Evolutionary conservation across 2,888 invertebrate genomes (phyloP).

Genomic region (Platypus cylindrus): DNA sequence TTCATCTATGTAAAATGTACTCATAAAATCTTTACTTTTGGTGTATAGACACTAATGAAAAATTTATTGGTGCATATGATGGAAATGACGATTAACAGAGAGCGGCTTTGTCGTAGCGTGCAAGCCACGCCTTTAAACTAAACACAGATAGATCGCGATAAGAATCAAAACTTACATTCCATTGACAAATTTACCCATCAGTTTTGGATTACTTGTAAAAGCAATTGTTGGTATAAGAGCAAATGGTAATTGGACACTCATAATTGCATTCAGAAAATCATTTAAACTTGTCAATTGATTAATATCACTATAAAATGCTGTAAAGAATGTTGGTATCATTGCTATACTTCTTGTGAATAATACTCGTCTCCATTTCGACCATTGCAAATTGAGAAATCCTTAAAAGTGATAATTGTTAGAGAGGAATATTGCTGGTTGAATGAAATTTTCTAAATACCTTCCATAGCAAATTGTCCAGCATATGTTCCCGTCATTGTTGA

Average conservation of each 20-base stretch:
- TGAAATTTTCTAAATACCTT: conserved; percentile 36
- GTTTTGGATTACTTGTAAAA: conserved; percentile 60
- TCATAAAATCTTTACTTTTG: neutral
- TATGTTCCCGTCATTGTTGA: conserved; percentile 74
- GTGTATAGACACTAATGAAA: neutral
- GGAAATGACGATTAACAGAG: no score
- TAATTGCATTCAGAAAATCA: conserved; percentile 71
- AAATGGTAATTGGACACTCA: conserved; percentile 80
- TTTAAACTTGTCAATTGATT: conserved; percentile 64
- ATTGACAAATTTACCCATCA: conserved; percentile 77
- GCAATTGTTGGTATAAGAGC: conserved; percentile 75
- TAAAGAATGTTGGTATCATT: conserved; percentile 57
- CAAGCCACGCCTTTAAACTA: no score
- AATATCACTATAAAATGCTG: conserved; percentile 53
- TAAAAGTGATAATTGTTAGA: conserved; percentile 1
- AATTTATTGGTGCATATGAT: neutral
- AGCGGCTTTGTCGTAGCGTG: no score
- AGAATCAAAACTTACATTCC: conserved; percentile 46
- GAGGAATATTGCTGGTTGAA: no score
- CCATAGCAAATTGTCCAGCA: conserved; percentile 80
- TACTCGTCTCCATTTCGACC: conserved; percentile 79
- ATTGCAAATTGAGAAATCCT: conserved; percentile 67
- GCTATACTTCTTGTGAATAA: conserved; percentile 75
- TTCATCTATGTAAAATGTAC: no score
- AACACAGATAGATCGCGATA: conserved; percentile 1